Base-by-base conservation (phyloP, 35 echinoderm and acorn worm species). In the Ophioderma brevispina region DNA sequence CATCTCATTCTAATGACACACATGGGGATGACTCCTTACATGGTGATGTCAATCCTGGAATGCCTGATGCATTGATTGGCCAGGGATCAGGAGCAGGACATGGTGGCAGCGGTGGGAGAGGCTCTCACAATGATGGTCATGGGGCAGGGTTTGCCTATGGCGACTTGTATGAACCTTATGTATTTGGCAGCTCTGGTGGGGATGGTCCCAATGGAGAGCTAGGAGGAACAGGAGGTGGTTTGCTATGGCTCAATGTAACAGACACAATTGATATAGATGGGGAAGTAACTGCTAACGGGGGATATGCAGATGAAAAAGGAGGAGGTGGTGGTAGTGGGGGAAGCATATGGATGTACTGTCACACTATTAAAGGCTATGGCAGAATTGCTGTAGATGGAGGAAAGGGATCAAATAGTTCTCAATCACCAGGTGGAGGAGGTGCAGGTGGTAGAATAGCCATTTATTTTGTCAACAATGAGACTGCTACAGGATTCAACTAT, bases 21-120 rank as follows among this genome's bases (percentile, higher is more conserved):
- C 95, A 97, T 88, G 92, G 88, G 49, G 78, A 35, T 32, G 84
- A 84, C 17, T 97, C 95, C 17, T 50, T 97, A 34, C 95, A 94
- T 94, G 95, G 95, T 49, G 92, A 90, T 85, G 95, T 97, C 56
- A 97, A 97, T 70, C 91, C 89, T 84, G 95, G 95, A 32, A 87
- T 78, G 19, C 95, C 95, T 34, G 76, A 93, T 38, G 42, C 75
- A 40, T 35, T 35, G 34, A 37, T 81, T 37, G 90, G 90, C 37
- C 33, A 85, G 19, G 70, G 92, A 49, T 81, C 87, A 32, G 95
- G 95, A 78, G 95, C 34, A 52, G 92, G 95, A 25, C 95, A 97
- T 94, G 95, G 95, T 88, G 95, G 95, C n/a, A 97, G 91, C 85
- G 95, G 95, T 70, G 95, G 95, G 31, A 87, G 39, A 13, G 40